phyloP scores from a whole-genome alignment of 2,888 invertebrate species.

The Pecten maximus region DNA sequence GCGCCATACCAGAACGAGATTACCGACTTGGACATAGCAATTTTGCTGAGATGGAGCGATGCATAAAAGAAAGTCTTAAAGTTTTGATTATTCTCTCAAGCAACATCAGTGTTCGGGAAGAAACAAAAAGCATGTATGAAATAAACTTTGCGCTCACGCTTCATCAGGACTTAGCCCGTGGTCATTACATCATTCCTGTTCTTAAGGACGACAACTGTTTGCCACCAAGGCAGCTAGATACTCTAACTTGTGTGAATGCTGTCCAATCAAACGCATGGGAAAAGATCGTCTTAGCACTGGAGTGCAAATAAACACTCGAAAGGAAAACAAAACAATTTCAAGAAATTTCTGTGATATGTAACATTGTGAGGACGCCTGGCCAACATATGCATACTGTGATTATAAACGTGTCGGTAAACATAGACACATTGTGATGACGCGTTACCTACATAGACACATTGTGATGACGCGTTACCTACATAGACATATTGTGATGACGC shows the following conservation, averaged over 20 bases:
- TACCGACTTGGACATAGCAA: not conserved
- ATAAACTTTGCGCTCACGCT: conserved; percentile 18
- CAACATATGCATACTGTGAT: no score
- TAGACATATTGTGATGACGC: no score
- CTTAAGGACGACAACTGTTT: not conserved
- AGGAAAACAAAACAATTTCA: not conserved
- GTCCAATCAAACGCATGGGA: conserved; percentile 47
- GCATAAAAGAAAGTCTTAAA: conserved; percentile 39
- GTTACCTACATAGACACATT: no score
- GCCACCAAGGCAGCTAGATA: conserved; percentile 24
- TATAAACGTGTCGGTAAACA: no score
- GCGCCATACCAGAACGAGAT: conserved; percentile 47
- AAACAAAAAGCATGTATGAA: conserved; percentile 36
- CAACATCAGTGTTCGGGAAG: not conserved
- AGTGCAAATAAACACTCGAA: not conserved
- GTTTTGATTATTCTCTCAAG: conserved; percentile 40
- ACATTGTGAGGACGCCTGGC: no score
- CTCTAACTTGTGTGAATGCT: conserved; percentile 42
- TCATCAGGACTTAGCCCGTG: not conserved
- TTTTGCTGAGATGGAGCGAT: not conserved
- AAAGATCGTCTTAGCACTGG: conserved; percentile 44
- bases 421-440: no score
- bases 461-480: no score
- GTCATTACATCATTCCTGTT: conserved; percentile 45
- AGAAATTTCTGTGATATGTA: no score